Percentiles rank a stretch among this genome's conserved stretches.
Conservation (phyloP, 2,797 vertebrate genomes). For the Pitangus sulphuratus region DNA sequence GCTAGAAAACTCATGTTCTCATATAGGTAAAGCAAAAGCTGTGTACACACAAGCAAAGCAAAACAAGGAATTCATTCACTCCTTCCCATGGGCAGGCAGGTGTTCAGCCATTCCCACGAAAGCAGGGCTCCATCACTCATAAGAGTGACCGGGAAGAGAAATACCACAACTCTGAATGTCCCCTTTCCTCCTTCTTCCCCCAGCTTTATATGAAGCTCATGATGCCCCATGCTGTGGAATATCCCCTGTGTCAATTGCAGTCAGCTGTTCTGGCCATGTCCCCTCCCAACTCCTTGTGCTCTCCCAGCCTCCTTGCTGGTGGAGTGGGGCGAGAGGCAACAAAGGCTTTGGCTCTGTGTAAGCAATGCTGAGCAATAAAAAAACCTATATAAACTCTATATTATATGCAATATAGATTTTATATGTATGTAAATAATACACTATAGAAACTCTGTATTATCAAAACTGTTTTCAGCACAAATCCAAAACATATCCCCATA, state of each 20-base stretch:
- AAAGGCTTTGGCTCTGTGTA: neutral
- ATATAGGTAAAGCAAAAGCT: neutral
- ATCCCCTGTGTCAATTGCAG: neutral
- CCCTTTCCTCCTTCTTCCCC: neutral
- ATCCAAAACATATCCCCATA: neutral
- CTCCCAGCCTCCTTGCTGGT: rapidly evolving
- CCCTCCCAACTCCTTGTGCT: neutral
- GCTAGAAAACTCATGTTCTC: neutral
- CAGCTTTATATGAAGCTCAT: neutral
- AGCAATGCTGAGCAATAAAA: neutral
- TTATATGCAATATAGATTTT: neutral
- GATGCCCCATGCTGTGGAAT: too few relatives aligned
- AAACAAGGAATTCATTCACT: neutral
- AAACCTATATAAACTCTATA: neutral
- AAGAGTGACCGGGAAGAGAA: neutral
- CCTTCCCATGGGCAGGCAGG: neutral
- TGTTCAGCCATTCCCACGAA: too few relatives aligned
- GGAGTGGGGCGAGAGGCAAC: neutral
- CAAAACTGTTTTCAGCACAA: neutral
- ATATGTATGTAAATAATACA: neutral
- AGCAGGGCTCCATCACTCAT: neutral
- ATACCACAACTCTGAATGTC: rapidly evolving
- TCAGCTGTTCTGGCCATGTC: neutral
- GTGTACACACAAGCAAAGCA: neutral
- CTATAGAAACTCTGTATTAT: neutral